Evolutionary conservation across 2,113 vertebrate species (phyloP).

Genomic region (Mesembrinibis cayennensis): DNA sequence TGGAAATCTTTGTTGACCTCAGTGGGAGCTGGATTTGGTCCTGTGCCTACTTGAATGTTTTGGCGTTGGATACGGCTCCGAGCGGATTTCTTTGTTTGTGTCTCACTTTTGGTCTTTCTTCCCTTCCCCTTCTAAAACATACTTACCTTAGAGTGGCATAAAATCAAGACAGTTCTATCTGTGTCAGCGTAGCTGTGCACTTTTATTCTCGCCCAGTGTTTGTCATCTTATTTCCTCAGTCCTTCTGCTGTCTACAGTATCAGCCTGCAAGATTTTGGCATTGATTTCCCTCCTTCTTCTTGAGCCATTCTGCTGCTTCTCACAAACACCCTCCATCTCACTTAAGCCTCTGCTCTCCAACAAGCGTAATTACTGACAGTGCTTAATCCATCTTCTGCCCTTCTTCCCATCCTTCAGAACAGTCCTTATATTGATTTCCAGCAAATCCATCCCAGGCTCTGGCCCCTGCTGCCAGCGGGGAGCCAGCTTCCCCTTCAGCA

Average conservation of each 20-base stretch:
- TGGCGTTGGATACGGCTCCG: neutral
- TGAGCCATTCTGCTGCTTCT: neutral
- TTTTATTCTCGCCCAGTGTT: neutral
- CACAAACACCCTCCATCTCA: neutral
- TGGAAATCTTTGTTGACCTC: conserved; percentile 32
- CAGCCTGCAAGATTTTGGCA: neutral
- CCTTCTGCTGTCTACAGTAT: neutral
- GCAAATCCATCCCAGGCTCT: neutral
- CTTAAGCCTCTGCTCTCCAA: neutral
- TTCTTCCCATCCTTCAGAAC: neutral
- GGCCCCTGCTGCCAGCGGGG: neutral
- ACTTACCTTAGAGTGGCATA: neutral
- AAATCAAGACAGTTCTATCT: neutral
- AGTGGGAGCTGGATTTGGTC: conserved; percentile 21
- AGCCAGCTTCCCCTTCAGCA: neutral
- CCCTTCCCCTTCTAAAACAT: neutral
- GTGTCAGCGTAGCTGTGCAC: neutral
- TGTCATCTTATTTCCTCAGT: neutral
- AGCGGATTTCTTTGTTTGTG: neutral
- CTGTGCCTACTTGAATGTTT: neutral
- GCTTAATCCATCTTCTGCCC: neutral
- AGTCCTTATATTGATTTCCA: neutral
- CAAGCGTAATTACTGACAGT: neutral
- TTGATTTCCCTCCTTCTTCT: neutral
- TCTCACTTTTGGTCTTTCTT: neutral